Evolutionary conservation across 1,140 invertebrate species (phyloP), one percentile per base, ranked within the genome.

Genomic region (Euwallacea similis): DNA sequence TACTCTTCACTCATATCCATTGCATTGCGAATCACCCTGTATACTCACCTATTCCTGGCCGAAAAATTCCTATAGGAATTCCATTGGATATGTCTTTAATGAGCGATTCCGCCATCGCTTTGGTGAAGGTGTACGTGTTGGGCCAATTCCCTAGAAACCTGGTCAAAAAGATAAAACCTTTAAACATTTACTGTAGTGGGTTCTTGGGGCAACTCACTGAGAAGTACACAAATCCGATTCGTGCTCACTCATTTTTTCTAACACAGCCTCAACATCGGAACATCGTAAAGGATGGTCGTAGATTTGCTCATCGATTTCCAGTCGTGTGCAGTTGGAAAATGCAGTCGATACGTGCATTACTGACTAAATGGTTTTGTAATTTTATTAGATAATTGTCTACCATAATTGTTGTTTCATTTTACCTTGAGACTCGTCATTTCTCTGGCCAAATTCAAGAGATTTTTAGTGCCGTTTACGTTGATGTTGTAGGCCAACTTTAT

Each of bases 41-140:
- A 33, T 33, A 58, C 61, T 16, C 68, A 76, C 75, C 73, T 72
- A 89, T 88, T 11, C 87, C 86, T 2, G 89, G 89, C 71, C 89
- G 82, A 74, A 89, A 88, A 66, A 90, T 87, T 33, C 85, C 87
- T 13, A 89, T 76, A 0, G 93, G 93, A 13, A 96, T 75, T 46
- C 82, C 82, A 9, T 81, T 81, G 33, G 84, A 81, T 63, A 87
- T 85, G 43, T 85, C 77, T 62, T 82, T 82, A 0, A 94, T 84
- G 0, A 90, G 81, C 71, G 90, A 86, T 81, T 96, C 94, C 6
- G 90, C 91, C 13, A 93, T 80, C 3, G 91, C 88, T 84, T 96
- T 96, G 7, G 92, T 94, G 77, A 88, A 95, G 0, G 90, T 88
- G 74, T 96, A 96, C 0, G 91, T 93, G 77, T 95, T 95, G 0